Evolutionary conservation across 2,797 vertebrate species (phyloP).

Genomic region (Kryptolebias ocellatus): DNA sequence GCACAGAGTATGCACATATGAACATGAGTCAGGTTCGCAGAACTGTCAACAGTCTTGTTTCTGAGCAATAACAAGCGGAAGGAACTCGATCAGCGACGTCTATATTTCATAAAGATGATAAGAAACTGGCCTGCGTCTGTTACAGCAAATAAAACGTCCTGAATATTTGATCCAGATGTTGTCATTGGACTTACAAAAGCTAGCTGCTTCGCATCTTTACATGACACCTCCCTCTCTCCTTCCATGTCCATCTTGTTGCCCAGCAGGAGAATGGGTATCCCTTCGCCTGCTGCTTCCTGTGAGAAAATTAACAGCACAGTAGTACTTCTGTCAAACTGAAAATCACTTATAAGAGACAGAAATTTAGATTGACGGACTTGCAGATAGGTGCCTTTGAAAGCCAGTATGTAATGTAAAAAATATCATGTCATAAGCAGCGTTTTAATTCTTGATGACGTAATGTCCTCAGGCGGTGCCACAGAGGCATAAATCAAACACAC

Average conservation of each 20-base stretch:
- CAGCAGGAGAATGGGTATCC: constrained; percentile 87
- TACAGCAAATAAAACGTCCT: neutral
- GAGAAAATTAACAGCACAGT: constrained; percentile 5
- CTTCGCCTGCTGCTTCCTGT: constrained; percentile 87
- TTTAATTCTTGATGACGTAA: no score
- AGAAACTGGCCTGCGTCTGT: neutral
- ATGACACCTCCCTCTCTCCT: constrained; percentile 85
- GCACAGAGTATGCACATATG: neutral
- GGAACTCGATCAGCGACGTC: no score
- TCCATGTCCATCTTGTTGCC: constrained; percentile 93
- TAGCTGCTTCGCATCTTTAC: constrained; percentile 85
- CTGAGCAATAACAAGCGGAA: neutral
- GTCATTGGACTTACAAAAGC: constrained; percentile 81
- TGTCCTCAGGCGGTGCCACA: no score
- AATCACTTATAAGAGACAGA: neutral
- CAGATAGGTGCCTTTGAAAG: neutral
- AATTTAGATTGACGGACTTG: no score
- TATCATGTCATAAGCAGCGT: no score
- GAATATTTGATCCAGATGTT: neutral
- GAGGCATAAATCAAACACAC: no score
- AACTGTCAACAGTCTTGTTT: neutral
- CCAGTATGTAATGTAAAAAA: no score
- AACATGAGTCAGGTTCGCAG: neutral
- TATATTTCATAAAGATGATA: neutral
- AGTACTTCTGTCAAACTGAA: neutral